These are phyloP conservation scores for Petrocephalus microphthalmus DNA, from an alignment of 2,113 vertebrate genomes.

Conservation along the genomic window DNA sequence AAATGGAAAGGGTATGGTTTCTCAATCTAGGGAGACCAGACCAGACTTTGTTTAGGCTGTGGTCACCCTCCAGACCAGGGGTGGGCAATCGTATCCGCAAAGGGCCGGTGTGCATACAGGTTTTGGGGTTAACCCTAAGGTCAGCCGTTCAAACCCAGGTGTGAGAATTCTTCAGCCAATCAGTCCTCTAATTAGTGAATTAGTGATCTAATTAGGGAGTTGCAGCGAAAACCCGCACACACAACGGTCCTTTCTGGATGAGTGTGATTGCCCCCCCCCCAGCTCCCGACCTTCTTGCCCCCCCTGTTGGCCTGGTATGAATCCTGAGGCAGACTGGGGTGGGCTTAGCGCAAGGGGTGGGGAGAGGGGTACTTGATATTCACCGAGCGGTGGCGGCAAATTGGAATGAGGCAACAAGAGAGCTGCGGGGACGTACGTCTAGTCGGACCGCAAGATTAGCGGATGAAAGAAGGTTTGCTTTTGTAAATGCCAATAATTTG, in stretches of 20 bases:
- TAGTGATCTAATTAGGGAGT: too few relatives aligned
- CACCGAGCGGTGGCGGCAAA: slow-evolving; percentile 61
- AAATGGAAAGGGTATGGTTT: neutral
- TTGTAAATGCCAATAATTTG: slow-evolving; percentile 44
- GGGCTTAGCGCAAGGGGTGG: neutral
- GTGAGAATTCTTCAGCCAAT: too few relatives aligned
- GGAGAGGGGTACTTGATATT: slow-evolving; percentile 64
- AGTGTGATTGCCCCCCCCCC: too few relatives aligned
- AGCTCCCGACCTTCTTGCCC: slow-evolving; percentile 22
- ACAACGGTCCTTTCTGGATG: too few relatives aligned
- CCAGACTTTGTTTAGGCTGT: slow-evolving; percentile 16
- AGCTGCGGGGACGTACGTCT: slow-evolving; percentile 48
- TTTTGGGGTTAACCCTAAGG: too few relatives aligned
- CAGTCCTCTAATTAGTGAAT: too few relatives aligned
- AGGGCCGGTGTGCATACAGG: too few relatives aligned
- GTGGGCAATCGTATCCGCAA: too few relatives aligned
- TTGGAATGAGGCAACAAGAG: slow-evolving; percentile 57
- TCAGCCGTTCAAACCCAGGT: too few relatives aligned
- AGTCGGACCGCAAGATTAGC: slow-evolving; percentile 64
- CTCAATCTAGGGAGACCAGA: neutral
- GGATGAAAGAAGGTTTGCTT: slow-evolving; percentile 42
- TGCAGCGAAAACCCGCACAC: too few relatives aligned
- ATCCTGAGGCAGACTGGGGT: slow-evolving; percentile 48
- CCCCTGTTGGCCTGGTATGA: neutral
- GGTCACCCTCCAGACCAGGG: slow-evolving; percentile 41